Conservation (phyloP, 2,113 vertebrate species). For the Sterrhoptilus dennistouni region DNA sequence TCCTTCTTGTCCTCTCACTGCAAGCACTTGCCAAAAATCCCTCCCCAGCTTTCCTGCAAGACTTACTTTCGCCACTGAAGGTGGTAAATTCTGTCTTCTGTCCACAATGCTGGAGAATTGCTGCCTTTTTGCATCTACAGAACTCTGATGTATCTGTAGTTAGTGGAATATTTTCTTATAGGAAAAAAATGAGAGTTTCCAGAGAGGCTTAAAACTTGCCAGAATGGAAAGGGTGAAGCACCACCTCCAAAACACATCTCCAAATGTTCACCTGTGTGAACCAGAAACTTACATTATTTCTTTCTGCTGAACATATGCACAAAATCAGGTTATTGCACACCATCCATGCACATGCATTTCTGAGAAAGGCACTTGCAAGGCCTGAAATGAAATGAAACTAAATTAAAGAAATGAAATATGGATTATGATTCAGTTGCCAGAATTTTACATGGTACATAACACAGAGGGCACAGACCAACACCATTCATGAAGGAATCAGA, state of each 20-base stretch:
- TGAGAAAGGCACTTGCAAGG: background rate
- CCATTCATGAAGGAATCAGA: background rate
- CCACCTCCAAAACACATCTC: background rate
- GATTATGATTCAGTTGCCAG: background rate
- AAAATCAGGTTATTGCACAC: background rate
- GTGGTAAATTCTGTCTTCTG: background rate
- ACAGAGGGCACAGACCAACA: background rate
- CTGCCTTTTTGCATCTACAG: background rate
- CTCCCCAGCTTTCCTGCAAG: background rate
- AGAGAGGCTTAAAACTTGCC: background rate
- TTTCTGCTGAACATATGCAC: background rate
- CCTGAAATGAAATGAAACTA: background rate
- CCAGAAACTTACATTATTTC: background rate
- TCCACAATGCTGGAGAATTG: background rate
- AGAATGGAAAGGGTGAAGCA: background rate
- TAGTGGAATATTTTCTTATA: background rate
- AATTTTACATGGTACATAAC: background rate
- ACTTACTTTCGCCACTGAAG: background rate
- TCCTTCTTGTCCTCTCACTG: background rate
- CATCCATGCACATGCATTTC: background rate
- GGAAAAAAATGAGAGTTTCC: background rate
- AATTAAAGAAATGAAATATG: background rate
- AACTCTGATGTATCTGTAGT: background rate
- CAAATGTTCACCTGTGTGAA: background rate
- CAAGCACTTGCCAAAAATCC: background rate